phyloP scores from a whole-genome alignment of 2,888 invertebrate genomes.

The Stenotaenia linearis region DNA sequence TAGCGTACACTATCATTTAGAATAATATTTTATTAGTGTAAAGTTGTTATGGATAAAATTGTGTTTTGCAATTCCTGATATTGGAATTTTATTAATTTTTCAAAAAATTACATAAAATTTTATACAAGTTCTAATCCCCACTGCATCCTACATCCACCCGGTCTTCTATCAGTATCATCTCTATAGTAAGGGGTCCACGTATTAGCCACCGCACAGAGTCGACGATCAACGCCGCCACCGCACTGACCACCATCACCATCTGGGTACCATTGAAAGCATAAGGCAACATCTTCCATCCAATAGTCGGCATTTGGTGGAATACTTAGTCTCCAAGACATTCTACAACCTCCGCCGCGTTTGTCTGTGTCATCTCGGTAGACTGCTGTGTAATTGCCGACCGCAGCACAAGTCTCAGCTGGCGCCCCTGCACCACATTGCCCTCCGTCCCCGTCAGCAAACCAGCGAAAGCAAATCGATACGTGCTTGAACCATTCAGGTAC shows the following conservation, averaged over 20 bases:
- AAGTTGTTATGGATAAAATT: neutral
- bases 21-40: neutral
- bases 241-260: conserved; percentile 37
- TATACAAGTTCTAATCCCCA: conserved; percentile 29
- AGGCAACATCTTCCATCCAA: neutral
- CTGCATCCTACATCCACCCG: conserved; percentile 34
- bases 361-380: conserved; percentile 35
- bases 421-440: conserved; percentile 35
- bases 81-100: neutral
- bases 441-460: conserved; percentile 33
- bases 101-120: neutral
- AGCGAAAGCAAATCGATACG: conserved; percentile 31
- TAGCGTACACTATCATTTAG: neutral
- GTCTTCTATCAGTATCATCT: conserved; percentile 34
- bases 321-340: conserved; percentile 31
- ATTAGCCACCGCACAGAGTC: conserved; percentile 30
- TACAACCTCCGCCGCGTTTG: conserved; percentile 32
- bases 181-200: conserved; percentile 33
- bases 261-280: conserved; percentile 37
- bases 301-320: conserved; percentile 27
- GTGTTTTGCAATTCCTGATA: conserved; percentile 10
- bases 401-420: conserved; percentile 30
- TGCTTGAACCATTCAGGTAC: conserved; percentile 29
- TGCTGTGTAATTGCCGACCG: conserved; percentile 17
- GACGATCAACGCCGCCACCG: conserved; percentile 33